Percentiles rank a stretch among this genome's conserved stretches.
These are phyloP conservation scores for Amblyopsis hoosieri DNA, from an alignment of 2,797 vertebrate species.

Conservation along the genomic window DNA sequence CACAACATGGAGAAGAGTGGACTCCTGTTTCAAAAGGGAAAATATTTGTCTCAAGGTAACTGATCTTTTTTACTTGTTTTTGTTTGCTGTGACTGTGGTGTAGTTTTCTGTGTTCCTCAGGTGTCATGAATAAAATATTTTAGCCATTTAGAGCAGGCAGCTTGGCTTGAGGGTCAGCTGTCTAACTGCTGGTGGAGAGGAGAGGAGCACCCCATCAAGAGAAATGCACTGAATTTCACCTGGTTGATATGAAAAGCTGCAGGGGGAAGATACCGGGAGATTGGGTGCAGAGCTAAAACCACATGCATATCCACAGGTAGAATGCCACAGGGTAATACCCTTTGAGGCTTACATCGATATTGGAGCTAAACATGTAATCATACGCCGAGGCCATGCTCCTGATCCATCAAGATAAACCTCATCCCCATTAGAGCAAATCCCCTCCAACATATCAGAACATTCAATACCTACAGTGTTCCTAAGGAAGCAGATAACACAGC, in stretches of 20 bases:
- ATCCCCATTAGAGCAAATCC: constrained; percentile 48
- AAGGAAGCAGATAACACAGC: constrained; percentile 36
- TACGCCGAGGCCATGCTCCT: constrained; percentile 43
- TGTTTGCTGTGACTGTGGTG: constrained; percentile 18
- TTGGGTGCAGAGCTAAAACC: constrained; percentile 60
- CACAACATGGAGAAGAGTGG: constrained; percentile 35
- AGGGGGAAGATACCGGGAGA: constrained; percentile 57
- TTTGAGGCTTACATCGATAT: constrained; percentile 70
- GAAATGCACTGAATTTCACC: constrained; percentile 48
- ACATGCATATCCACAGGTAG: constrained; percentile 64
- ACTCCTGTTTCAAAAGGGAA: constrained; percentile 48
- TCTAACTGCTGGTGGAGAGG: constrained; percentile 48
- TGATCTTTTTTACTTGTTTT: constrained; percentile 61
- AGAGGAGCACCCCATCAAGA: constrained; percentile 55
- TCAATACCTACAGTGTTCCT: constrained; percentile 38
- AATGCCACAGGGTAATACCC: constrained; percentile 50
- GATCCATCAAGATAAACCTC: constrained; percentile 60
- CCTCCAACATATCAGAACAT: constrained; percentile 21
- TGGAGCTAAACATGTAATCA: constrained; percentile 70
- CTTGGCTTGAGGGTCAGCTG: constrained; percentile 64
- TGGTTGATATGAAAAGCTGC: constrained; percentile 68
- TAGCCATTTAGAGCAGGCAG: constrained; percentile 50
- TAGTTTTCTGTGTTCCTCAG: constrained; percentile 52
- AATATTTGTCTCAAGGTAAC: constrained; percentile 52
- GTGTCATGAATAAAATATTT: constrained; percentile 72